Evolutionary conservation across 2,888 invertebrate species (phyloP), one percentile per base, ranked within the genome.

Genomic region (Harpagoxenus sublaevis): DNA sequence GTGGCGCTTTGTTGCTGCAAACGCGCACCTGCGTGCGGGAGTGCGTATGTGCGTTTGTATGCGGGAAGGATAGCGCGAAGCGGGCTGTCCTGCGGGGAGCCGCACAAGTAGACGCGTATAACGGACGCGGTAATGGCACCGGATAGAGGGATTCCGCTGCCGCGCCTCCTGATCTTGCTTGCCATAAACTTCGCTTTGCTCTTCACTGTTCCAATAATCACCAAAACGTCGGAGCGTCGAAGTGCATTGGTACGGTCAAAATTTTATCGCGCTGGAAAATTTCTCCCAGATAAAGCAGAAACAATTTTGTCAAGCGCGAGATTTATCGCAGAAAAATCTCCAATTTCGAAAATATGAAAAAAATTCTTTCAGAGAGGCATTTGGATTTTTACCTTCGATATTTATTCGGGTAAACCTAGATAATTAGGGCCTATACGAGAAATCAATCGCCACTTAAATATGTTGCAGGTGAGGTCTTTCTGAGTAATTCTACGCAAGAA

Each of bases 1-100:
- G 78, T 8, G 31, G 12, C 4, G 83, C 65, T 79, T 79, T 65
- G 83, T 66, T 65, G 28, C 6, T 62, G 62, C 60, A 65, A 77
- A 39, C 18, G 39, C 6, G 62, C 18, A 28, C 28, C 28, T 18
- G 66, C 39, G 66, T 23, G 51, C 2, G 71, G 31, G 42, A 35
- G 39, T 23, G 35, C 9, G 12, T 18, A 5, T 1, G 55, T 18
- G 28, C 42, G 73, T 31, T 55, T 57, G 42, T 39, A 23, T n/a
- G 28, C 28, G 8, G 12, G 4, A 62, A 60, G 28, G 31, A 18
- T 18, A 63, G 23, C 3, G 75, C 35, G 62, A 35, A 35, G 23
- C 51, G 23, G n/a, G 3, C 45, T 28, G 45, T 15, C 9, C 63
- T 51, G 35, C 28, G 74, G 63, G 31, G 23, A 28, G 39, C 12